Evolutionary conservation across 2,113 vertebrate species (phyloP).

Genomic region (Amblyornis subalaris): DNA sequence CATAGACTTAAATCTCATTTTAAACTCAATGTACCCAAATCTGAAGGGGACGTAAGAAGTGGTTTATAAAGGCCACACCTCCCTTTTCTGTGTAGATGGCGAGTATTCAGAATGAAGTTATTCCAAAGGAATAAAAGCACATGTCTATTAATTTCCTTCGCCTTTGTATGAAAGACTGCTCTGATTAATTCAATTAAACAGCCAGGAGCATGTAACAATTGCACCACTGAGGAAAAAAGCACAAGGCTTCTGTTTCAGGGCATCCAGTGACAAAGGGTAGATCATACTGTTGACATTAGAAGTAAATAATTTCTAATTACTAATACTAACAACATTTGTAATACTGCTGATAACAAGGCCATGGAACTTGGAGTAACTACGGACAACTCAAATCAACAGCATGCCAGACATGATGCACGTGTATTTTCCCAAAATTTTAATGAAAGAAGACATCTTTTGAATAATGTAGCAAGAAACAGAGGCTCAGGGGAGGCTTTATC

Average conservation of each 20-base stretch:
- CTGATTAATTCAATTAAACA: not conserved
- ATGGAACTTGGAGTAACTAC: not conserved
- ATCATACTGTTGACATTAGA: not conserved
- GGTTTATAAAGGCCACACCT: not conserved
- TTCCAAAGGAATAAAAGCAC: not conserved
- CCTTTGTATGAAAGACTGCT: not conserved
- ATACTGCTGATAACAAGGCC: not conserved
- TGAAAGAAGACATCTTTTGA: not conserved
- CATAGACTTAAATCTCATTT: not conserved
- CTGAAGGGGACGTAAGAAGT: not conserved
- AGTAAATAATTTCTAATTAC: not conserved
- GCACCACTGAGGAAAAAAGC: not conserved
- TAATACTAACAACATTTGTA: not conserved
- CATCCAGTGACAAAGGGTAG: not conserved
- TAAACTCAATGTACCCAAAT: not conserved
- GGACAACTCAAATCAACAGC: not conserved
- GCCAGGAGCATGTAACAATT: not conserved
- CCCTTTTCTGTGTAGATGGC: not conserved
- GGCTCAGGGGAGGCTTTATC: not conserved
- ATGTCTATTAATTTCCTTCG: not conserved
- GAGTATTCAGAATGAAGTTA: not conserved
- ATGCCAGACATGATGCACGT: accelerated
- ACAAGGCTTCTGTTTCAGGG: not conserved
- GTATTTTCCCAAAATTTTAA: not conserved
- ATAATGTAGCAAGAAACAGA: not conserved